Conservation (phyloP, 2,888 invertebrate genomes). For the Alviniconcha strummeri region DNA sequence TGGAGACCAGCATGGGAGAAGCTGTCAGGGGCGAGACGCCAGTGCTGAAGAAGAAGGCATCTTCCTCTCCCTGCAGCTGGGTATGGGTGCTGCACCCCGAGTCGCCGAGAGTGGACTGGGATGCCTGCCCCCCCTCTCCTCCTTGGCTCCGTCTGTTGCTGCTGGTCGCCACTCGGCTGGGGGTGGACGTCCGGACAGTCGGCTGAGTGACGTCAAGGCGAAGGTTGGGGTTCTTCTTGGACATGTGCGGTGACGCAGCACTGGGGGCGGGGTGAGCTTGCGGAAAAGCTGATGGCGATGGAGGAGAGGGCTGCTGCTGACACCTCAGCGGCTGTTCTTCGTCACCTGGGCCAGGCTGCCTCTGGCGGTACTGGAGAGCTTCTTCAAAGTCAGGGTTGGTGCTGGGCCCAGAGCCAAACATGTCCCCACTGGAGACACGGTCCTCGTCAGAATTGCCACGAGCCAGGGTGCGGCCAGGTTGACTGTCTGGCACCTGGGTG, state of each 20-base stretch:
- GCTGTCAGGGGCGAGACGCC: constrained; percentile 11
- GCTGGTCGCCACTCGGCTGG: background rate
- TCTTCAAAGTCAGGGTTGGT: background rate
- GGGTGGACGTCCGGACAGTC: background rate
- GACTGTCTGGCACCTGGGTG: background rate
- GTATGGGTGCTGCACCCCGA: background rate
- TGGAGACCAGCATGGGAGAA: background rate
- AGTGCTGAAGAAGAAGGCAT: background rate
- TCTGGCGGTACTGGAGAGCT: background rate
- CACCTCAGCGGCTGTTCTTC: background rate
- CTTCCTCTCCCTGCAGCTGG: background rate
- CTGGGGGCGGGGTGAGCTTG: background rate
- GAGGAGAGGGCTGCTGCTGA: background rate
- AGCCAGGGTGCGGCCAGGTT: background rate
- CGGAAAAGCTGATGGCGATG: background rate
- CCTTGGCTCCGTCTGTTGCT: background rate
- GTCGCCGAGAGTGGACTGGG: background rate
- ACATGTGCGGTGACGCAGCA: background rate
- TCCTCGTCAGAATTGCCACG: constrained; percentile 9
- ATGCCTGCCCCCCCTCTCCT: background rate
- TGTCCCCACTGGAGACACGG: constrained; percentile 35
- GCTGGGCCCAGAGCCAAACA: constrained; percentile 29
- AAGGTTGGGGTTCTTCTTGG: constrained; percentile 19
- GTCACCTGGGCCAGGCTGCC: background rate
- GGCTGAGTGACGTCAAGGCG: constrained; percentile 15